A percentile compares a stretch with the other conserved stretches of the same genome.
Conservation (phyloP, 2,113 vertebrate genomes). For the Morphnarchus princeps region DNA sequence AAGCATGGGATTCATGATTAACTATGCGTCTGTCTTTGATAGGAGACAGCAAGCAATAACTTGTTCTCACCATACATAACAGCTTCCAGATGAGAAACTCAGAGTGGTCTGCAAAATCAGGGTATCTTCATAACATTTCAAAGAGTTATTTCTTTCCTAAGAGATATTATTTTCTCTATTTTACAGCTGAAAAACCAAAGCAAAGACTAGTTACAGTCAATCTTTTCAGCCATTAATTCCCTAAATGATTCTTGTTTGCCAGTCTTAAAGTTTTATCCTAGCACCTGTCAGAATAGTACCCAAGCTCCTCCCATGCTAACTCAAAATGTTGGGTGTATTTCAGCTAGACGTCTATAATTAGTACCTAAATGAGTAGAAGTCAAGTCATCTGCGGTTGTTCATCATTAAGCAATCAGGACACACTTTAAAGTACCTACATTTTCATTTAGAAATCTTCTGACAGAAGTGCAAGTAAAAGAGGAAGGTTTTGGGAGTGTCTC, state of each 20-base stretch:
- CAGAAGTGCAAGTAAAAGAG: not conserved
- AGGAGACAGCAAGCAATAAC: conserved; percentile 15
- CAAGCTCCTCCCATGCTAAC: not conserved
- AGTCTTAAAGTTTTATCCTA: not conserved
- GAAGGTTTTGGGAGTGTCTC: not conserved
- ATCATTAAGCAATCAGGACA: not conserved
- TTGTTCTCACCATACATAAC: conserved; percentile 1
- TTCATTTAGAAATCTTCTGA: not conserved
- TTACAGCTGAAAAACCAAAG: not conserved
- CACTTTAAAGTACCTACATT: not conserved
- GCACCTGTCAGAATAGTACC: not conserved
- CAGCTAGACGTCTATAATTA: conserved; percentile 17
- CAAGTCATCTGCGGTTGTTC: not conserved
- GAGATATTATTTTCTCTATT: not conserved
- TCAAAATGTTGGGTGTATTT: not conserved
- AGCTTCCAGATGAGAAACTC: not conserved
- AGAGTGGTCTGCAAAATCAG: not conserved
- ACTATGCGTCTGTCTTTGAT: conserved; percentile 28
- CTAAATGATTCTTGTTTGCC: not conserved
- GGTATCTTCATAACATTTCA: not conserved
- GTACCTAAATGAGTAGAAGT: not conserved
- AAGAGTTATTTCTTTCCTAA: not conserved
- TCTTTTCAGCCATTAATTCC: not conserved
- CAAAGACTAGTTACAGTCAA: not conserved
- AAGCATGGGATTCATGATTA: not conserved